These are phyloP conservation scores for Apteryx owenii DNA, from an alignment of 2,113 vertebrate species.

Conservation along the genomic window DNA sequence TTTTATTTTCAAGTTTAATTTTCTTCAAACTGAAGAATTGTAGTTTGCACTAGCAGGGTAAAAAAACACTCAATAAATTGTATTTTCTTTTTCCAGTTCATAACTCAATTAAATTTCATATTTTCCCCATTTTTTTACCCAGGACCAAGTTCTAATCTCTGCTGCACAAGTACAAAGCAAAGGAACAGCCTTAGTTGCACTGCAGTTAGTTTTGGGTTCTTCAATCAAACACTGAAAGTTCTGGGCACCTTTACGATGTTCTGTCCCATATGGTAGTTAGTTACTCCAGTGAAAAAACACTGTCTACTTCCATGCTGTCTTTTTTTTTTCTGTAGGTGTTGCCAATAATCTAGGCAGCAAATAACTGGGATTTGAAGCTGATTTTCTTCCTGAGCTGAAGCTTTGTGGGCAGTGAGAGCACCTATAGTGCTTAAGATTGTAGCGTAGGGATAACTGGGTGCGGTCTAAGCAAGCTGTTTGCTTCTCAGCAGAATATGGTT, in stretches of 20 bases:
- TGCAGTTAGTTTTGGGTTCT: not conserved
- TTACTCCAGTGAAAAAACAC: not conserved
- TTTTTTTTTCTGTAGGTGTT: not conserved
- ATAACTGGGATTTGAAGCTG: not conserved
- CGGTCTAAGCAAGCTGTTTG: not conserved
- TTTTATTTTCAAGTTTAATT: not conserved
- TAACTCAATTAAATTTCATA: not conserved
- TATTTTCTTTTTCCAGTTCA: not conserved
- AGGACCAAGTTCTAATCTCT: not conserved
- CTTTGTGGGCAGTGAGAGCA: not conserved
- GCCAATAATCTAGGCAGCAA: not conserved
- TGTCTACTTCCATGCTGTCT: rapidly evolving
- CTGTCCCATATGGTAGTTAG: not conserved
- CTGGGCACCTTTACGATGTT: not conserved
- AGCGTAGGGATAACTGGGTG: not conserved
- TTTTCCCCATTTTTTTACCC: not conserved
- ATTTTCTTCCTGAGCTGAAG: not conserved
- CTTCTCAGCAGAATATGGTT: not conserved
- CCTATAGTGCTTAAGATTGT: not conserved
- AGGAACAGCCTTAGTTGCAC: not conserved
- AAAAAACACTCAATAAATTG: not conserved
- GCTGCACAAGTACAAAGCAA: not conserved
- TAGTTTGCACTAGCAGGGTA: not conserved
- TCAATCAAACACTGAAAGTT: not conserved
- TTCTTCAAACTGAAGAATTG: not conserved